Conservation (phyloP, 1,140 invertebrate genomes). For the Leucophenga varia region DNA sequence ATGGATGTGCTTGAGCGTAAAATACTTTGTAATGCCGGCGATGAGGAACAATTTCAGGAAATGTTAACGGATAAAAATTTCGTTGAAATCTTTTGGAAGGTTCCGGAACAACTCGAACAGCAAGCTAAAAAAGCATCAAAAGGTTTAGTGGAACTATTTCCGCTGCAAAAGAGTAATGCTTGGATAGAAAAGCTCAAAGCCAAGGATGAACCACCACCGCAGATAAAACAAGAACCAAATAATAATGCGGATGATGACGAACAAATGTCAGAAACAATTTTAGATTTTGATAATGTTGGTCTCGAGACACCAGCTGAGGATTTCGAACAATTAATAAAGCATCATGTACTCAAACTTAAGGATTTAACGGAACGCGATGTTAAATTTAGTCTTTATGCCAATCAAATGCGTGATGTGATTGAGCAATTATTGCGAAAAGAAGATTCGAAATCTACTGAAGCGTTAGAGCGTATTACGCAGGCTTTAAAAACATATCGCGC, state of each 20-base stretch:
- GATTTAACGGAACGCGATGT: conserved; percentile 33
- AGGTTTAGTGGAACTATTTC: conserved; percentile 36
- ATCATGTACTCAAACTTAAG: conserved; percentile 14
- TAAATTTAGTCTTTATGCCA: conserved; percentile 27
- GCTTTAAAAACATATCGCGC: conserved; percentile 32
- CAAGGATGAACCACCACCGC: conserved; percentile 13
- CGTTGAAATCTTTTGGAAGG: conserved; percentile 37
- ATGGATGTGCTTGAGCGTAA: conserved; percentile 41
- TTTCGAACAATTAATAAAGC: conserved; percentile 26
- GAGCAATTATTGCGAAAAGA: conserved; percentile 31
- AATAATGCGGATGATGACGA: conserved; percentile 1
- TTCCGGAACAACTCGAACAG: conserved; percentile 38
- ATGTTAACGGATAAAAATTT: conserved; percentile 26
- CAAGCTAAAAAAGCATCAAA: conserved; percentile 34
- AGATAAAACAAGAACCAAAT: conserved; percentile 20
- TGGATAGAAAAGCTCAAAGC: conserved; percentile 36
- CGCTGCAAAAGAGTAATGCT: conserved; percentile 31
- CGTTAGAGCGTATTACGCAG: conserved; percentile 19
- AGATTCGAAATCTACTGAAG: conserved; percentile 18
- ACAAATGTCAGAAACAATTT: neutral
- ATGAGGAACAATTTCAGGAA: conserved; percentile 13
- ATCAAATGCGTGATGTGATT: conserved; percentile 39
- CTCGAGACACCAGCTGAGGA: conserved; percentile 26
- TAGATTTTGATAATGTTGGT: conserved; percentile 26
- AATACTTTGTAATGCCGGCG: conserved; percentile 13